These are phyloP conservation scores for Euclidia mi DNA, from an alignment of 2,888 invertebrate species.

Conservation along the genomic window DNA sequence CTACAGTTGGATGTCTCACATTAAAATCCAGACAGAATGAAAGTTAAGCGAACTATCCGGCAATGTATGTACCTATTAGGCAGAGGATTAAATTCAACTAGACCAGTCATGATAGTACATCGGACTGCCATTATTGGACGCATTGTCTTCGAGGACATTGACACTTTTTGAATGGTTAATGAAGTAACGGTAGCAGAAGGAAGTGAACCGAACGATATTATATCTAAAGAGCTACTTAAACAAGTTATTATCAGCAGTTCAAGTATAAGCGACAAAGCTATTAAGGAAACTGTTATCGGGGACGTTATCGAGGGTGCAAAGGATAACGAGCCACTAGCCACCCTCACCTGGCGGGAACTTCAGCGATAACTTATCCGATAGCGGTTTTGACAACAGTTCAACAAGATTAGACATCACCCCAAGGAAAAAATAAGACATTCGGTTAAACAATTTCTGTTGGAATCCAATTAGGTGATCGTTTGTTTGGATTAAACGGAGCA, in stretches of 20 bases:
- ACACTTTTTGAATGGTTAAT: conserved; percentile 45
- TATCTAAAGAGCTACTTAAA: conserved; percentile 51
- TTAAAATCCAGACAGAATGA: conserved; percentile 17
- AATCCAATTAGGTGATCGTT: conserved; percentile 29
- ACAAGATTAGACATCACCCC: conserved; percentile 40
- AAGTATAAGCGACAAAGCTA: conserved; percentile 59
- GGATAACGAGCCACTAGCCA: conserved; percentile 52
- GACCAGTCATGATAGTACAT: conserved; percentile 31
- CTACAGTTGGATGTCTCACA: conserved; percentile 17
- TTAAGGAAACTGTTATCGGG: conserved; percentile 64
- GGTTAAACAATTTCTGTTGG: conserved; percentile 23
- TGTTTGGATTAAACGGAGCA: conserved; percentile 25
- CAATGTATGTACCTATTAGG: conserved; percentile 20
- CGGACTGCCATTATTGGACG: conserved; percentile 28
- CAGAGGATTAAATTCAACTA: conserved; percentile 23
- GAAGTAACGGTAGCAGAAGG: conserved; percentile 44
- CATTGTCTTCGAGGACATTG: conserved; percentile 39
- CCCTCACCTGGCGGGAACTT: conserved; percentile 53
- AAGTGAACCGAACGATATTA: conserved; percentile 48
- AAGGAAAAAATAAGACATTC: conserved; percentile 22
- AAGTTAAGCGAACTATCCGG: conserved; percentile 18
- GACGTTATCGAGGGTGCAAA: conserved; percentile 56
- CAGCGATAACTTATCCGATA: conserved; percentile 52
- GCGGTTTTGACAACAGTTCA: conserved; percentile 48
- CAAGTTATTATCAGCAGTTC: conserved; percentile 56